Conservation (phyloP, 2,888 invertebrate species). For the Flexamia atlantica region DNA sequence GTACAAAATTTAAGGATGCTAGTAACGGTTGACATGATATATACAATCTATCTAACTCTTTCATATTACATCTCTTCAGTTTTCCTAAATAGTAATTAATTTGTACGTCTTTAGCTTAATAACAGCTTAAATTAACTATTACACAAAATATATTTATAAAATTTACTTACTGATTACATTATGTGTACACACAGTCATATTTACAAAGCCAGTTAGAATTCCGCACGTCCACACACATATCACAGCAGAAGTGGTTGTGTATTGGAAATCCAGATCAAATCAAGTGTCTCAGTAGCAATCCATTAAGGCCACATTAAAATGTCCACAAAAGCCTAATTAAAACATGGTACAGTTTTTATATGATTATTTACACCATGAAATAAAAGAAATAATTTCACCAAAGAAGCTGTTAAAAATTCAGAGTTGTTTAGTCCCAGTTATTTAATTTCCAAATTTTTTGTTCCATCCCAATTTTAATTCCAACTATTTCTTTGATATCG, state of each 20-base stretch:
- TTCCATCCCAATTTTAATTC: no score
- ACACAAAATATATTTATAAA: constrained; percentile 48
- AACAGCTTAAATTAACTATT: constrained; percentile 32
- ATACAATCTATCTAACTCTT: background rate
- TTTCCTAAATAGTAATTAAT: constrained; percentile 37
- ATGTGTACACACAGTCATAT: constrained; percentile 44
- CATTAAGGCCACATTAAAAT: constrained; percentile 49
- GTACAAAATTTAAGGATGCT: background rate
- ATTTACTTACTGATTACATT: constrained; percentile 22
- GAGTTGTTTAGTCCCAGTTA: no score
- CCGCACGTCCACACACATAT: constrained; percentile 50
- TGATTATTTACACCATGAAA: no score
- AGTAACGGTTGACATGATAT: background rate
- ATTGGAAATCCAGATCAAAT: constrained; percentile 21
- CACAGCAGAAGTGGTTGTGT: constrained; percentile 19
- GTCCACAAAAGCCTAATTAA: constrained; percentile 33
- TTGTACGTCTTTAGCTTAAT: constrained; percentile 56
- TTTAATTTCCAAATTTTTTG: no score
- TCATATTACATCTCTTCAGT: background rate
- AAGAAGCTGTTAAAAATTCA: no score
- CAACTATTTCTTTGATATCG: no score
- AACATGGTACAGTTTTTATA: background rate
- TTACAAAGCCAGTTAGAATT: constrained; percentile 28
- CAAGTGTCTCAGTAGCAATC: constrained; percentile 30
- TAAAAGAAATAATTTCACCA: no score